A percentile compares a stretch with the other conserved stretches of the same genome.
phyloP scores from a whole-genome alignment of 2,888 invertebrate genomes.

The Diaprepes abbreviatus region DNA sequence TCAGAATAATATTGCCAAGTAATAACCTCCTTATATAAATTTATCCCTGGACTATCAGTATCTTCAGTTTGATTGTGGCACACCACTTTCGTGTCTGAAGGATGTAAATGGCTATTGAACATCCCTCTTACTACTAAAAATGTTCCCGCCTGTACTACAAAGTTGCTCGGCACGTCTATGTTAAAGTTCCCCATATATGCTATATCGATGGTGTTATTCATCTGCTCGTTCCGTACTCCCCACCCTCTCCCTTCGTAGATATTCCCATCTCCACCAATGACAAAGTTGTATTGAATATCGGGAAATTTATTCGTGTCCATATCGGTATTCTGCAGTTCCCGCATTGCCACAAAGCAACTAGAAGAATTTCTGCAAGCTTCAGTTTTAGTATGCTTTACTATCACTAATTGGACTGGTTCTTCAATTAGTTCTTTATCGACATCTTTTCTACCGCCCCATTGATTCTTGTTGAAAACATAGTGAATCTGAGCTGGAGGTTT shows the following conservation, averaged over 20 bases:
- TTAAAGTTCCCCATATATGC: too few relatives aligned
- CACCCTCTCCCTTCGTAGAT: slow-evolving; percentile 75
- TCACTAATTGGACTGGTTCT: slow-evolving; percentile 57
- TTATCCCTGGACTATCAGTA: slow-evolving; percentile 70
- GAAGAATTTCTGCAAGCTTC: too few relatives aligned
- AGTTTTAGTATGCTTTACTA: too few relatives aligned
- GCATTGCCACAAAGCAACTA: too few relatives aligned
- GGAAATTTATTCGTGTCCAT: too few relatives aligned
- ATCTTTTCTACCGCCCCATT: slow-evolving; percentile 72
- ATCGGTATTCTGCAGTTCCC: too few relatives aligned
- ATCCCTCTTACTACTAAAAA: slow-evolving; percentile 61
- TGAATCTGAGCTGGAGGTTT: slow-evolving; percentile 3
- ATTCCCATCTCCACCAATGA: too few relatives aligned
- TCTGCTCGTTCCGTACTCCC: slow-evolving; percentile 57
- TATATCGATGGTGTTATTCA: too few relatives aligned
- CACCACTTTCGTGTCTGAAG: slow-evolving; percentile 66
- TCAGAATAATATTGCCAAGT: slow-evolving; percentile 68
- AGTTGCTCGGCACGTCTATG: slow-evolving; percentile 58
- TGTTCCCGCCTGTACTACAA: slow-evolving; percentile 67
- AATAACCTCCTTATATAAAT: slow-evolving; percentile 68
- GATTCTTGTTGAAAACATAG: slow-evolving; percentile 47
- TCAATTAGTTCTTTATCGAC: background rate
- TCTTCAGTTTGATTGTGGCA: slow-evolving; percentile 69
- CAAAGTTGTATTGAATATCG: too few relatives aligned
- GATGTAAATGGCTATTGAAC: background rate